Base-by-base conservation (phyloP, 35 echinoderm and acorn worm species). In the Strongylocentrotus purpuratus region DNA sequence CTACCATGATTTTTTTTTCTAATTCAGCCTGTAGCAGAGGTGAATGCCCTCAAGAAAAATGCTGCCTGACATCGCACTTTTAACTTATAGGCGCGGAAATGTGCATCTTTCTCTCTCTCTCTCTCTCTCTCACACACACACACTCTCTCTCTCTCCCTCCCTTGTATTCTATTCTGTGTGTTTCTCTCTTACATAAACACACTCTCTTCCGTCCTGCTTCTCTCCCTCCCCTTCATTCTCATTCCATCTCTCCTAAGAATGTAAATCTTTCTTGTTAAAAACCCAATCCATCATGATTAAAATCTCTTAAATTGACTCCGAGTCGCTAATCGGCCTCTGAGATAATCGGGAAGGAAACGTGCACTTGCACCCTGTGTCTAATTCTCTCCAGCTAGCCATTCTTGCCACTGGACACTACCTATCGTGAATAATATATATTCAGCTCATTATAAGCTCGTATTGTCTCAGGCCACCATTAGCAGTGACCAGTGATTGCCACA, bases 221-320 rank as follows among this genome's bases (percentile, higher is more conserved):
- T 70, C 65, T 3, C 28, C 18, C 25, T 7, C 17, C 22, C 17
- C 25, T 7, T 25, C 2, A 25, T 25, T 71, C 61, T 71, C 3
- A 15, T 78, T 78, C 65, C 28, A 10, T 55, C 7, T 78, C 65
- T 28, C 20, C 20, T 78, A 78, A 78, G 65, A n/a, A 78, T 78
- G 65, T n/a, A 78, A 78, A 78, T 78, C 65, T 78, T 78, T 78
- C 65, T 78, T 28, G 18, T n/a, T 2, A 78, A 28, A 20, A 78
- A 78, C 65, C 65, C 28, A 78, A 78, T 78, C 65, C 65, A 78
- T 78, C 65, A 25, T 78, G 65, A 78, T 78, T 78, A 78, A 78
- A 78, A 78, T 78, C 65, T 78, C 65, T 78, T 78, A 78, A 7
- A 78, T 78, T 78, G 65, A 78, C 65, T 78, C 65, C 5, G 18